phyloP scores from a whole-genome alignment of 2,113 vertebrate genomes.

The Tragelaphus buxtoni region DNA sequence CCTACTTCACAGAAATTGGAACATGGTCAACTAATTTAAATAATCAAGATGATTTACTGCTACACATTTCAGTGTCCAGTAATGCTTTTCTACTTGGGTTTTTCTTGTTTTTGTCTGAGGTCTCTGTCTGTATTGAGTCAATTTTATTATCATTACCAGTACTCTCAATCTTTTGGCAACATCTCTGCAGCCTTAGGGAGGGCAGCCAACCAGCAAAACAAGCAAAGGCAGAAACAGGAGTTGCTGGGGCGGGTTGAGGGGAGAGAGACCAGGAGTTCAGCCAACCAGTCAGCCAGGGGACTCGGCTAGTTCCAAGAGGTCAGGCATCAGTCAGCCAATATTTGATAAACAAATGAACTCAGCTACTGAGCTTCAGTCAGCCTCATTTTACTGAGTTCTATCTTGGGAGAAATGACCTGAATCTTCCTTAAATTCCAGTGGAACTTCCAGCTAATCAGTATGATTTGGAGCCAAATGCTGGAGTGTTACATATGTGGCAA shows the following conservation, averaged over 20 bases:
- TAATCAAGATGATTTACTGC: not conserved
- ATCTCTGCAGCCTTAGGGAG: conserved; percentile 25
- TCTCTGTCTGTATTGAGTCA: conserved; percentile 25
- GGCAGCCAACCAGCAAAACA: conserved; percentile 40
- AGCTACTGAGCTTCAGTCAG: conserved; percentile 55
- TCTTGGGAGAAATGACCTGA: conserved; percentile 38
- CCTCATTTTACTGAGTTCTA: not conserved
- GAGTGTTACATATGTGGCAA: conserved; percentile 24
- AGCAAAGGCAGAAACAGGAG: conserved; percentile 56
- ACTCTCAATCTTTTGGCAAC: conserved; percentile 62
- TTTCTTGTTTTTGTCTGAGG: conserved; percentile 36
- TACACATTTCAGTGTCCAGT: not conserved
- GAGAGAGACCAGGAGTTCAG: conserved; percentile 56
- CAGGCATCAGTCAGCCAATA: conserved; percentile 70
- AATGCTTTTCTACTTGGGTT: not conserved
- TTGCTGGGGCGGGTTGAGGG: not conserved
- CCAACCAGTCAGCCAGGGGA: conserved; percentile 56
- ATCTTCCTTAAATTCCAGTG: conserved; percentile 29
- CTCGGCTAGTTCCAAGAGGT: conserved; percentile 42
- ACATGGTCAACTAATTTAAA: not conserved
- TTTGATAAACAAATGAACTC: conserved; percentile 70
- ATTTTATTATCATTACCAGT: conserved; percentile 57
- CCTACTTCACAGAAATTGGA: not conserved
- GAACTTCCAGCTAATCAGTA: conserved; percentile 34
- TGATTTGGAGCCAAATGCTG: conserved; percentile 51